phyloP scores from a whole-genome alignment of 2,888 invertebrate species.

The Coleophora deauratella region DNA sequence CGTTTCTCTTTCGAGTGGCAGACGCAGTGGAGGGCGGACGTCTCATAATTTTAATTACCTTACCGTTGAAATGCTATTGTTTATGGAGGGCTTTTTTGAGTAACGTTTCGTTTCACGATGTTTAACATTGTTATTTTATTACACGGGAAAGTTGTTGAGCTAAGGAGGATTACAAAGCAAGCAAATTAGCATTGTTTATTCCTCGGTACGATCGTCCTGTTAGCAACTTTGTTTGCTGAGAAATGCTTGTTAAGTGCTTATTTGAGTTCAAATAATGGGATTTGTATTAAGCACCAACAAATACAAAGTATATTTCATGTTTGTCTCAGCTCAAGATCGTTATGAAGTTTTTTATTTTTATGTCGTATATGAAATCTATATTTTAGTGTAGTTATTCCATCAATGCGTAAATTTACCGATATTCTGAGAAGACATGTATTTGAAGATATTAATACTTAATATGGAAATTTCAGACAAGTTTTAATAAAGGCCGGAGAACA shows the following conservation, averaged over 20 bases:
- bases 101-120: constrained; percentile 50
- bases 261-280: constrained; percentile 26
- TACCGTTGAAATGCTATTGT: constrained; percentile 60
- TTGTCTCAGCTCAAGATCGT: no score
- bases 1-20: constrained; percentile 59
- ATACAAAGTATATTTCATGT: not conserved
- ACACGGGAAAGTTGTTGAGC: constrained; percentile 35
- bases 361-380: no score
- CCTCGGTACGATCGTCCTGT: constrained; percentile 39
- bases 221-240: constrained; percentile 35
- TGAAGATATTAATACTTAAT: no score
- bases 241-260: constrained; percentile 20
- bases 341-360: no score
- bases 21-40: constrained; percentile 53
- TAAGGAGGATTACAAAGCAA: constrained; percentile 48
- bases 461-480: no score
- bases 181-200: constrained; percentile 63
- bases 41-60: constrained; percentile 63
- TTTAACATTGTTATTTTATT: constrained; percentile 68
- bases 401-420: no score
- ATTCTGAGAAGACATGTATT: no score
- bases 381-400: no score
- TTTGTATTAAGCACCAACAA: not conserved
- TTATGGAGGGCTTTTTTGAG: constrained; percentile 41
- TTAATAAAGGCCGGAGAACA: no score